Base-by-base conservation (phyloP, 2,888 invertebrate species). In the Rhimphoctona megacephalus region DNA sequence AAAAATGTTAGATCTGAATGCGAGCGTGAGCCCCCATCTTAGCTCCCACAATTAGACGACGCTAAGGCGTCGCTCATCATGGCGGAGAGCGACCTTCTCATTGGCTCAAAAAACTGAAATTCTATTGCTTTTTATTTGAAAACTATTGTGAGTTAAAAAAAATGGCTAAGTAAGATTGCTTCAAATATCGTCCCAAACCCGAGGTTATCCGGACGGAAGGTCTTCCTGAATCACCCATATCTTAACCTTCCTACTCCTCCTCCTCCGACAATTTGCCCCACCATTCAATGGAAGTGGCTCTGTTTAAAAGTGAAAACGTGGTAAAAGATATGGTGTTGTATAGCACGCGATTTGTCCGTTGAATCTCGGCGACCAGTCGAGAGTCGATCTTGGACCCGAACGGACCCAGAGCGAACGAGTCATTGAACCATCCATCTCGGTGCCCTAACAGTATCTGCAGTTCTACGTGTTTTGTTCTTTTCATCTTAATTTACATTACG, bases 371-470 rank as follows among this genome's bases (percentile, higher is more conserved):
- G 36, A 78, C 57, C 89, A 91, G 92, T 92, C 90, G 90, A 89
- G 89, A 91, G 88, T 86, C 83, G 85, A 87, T 89, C 85, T 83
- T 90, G 88, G 87, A 57, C 88, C 89, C 87, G 89, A 88, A 88
- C 85, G 88, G 90, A 90, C 80, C 85, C 88, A 78, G 57, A 76
- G 74, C 81, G 49, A 39, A 67, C 78, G 82, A 83, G 80, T 83
- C 83, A 67, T 73, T 81, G 69, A 54, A 85, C 69, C 66, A 22
- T 33, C 66, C 7, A 46, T 66, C 46, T 82, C 43, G 49, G 66
- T 77, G 57, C 66, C 67, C 61, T 30, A 57, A 54, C 67, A 69
- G 61, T 64, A 22, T 76, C 54, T 70, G 83, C 88, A 87, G 86
- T 88, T 85, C 86, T 81, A 79, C 84, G 86, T 84, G 78, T 76